A percentile compares a stretch with the other conserved stretches of the same genome.
Evolutionary conservation across 2,113 vertebrate species (phyloP).

Genomic region (Zootoca vivipara): DNA sequence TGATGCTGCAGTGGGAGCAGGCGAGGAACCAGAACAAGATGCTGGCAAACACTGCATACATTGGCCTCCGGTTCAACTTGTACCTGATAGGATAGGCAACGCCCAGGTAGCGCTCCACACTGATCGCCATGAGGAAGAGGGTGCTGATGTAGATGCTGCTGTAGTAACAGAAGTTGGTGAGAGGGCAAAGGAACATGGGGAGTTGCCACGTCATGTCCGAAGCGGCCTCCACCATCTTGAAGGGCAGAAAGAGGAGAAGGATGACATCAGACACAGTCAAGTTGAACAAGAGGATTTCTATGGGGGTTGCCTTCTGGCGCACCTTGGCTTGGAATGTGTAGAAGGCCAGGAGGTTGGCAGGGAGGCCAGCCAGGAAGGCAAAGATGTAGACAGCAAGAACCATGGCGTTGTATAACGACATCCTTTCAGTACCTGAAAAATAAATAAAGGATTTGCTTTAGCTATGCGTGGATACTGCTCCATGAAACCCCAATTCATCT

Average conservation of each 20-base stretch:
- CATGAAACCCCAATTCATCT: no score
- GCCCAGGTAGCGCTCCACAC: constrained; percentile 88
- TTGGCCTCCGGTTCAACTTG: constrained; percentile 77
- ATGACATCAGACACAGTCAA: constrained; percentile 87
- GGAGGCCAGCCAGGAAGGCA: constrained; percentile 85
- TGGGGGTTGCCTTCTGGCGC: constrained; percentile 73
- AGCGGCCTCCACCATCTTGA: constrained; percentile 83
- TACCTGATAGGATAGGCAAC: constrained; percentile 88
- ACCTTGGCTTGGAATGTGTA: constrained; percentile 81
- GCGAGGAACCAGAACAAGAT: constrained; percentile 83
- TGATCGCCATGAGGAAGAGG: constrained; percentile 85
- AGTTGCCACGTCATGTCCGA: constrained; percentile 76
- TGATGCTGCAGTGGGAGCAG: constrained; percentile 80
- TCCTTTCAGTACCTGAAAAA: background rate
- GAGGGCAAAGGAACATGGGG: constrained; percentile 75
- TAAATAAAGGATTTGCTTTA: background rate
- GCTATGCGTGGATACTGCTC: no score
- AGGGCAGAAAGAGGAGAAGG: constrained; percentile 87
- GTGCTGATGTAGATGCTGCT: constrained; percentile 91
- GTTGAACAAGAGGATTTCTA: constrained; percentile 90
- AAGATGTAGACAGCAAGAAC: constrained; percentile 81
- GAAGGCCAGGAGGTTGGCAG: constrained; percentile 84
- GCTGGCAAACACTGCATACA: constrained; percentile 79
- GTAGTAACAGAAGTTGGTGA: constrained; percentile 85
- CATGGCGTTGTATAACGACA: constrained; percentile 39